A percentile compares a stretch with the other conserved stretches of the same genome.
These are phyloP conservation scores for Torymus auratus DNA, from an alignment of 2,888 invertebrate genomes.

Conservation along the genomic window DNA sequence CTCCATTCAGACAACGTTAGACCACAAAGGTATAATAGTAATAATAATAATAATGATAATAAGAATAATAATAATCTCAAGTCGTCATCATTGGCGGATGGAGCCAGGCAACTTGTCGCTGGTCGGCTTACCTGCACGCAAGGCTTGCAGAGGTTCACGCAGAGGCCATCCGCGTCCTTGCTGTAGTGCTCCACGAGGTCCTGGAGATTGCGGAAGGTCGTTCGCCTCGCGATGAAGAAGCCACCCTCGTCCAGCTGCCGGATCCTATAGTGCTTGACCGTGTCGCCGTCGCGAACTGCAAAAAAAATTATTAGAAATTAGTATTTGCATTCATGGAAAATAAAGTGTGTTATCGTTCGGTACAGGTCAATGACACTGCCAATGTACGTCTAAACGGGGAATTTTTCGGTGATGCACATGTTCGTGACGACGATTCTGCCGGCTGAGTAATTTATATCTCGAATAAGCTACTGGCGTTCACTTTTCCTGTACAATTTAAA, in stretches of 20 bases:
- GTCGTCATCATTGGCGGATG: not conserved
- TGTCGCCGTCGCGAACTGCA: slow-evolving; percentile 97
- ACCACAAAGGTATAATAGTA: slow-evolving; percentile 52
- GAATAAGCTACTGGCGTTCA: too few species aligned
- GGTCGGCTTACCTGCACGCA: slow-evolving; percentile 84
- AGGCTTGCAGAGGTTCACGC: slow-evolving; percentile 96
- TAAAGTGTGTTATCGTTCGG: not conserved
- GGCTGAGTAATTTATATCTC: too few species aligned
- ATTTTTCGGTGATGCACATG: too few species aligned
- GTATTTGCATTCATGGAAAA: not conserved
- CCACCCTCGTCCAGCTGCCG: slow-evolving; percentile 99
- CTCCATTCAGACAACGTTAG: slow-evolving; percentile 69
- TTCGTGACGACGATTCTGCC: too few species aligned
- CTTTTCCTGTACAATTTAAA: too few species aligned
- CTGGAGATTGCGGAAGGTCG: slow-evolving; percentile 97
- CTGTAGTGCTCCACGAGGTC: slow-evolving; percentile 99
- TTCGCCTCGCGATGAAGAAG: slow-evolving; percentile 98
- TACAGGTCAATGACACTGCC: too few species aligned
- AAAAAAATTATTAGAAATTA: not conserved
- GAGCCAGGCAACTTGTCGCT: slow-evolving; percentile 2
- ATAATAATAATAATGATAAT: slow-evolving; percentile 17
- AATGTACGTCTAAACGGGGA: too few species aligned
- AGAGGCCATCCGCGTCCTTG: slow-evolving; percentile 98
- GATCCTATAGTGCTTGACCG: slow-evolving; percentile 99
- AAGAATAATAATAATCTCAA: not conserved